Conservation (phyloP, 2,113 vertebrate species). For the Acrocephalus arundinaceus region DNA sequence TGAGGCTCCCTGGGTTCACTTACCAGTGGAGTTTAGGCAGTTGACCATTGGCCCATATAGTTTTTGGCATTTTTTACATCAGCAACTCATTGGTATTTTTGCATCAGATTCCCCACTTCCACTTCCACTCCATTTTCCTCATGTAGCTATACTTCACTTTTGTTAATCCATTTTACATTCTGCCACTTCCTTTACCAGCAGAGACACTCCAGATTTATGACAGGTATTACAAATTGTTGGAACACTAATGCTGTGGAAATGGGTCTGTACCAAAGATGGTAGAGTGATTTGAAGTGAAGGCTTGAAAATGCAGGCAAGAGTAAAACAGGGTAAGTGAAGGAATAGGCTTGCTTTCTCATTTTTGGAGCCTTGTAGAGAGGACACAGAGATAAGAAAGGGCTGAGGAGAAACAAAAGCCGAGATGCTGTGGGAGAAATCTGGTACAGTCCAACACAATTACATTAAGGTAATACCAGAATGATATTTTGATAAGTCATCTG, state of each 20-base stretch:
- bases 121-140: not conserved
- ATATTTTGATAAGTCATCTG: not conserved
- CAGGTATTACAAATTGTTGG: not conserved
- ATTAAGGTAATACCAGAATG: not conserved
- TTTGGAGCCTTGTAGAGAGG: not conserved
- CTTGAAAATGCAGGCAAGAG: not conserved
- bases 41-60: not conserved
- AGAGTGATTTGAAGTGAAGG: not conserved
- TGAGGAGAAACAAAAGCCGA: not conserved
- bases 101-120: not conserved
- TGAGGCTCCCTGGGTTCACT: fast-evolving
- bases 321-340: not conserved
- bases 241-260: not conserved
- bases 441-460: not conserved
- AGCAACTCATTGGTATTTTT: fast-evolving
- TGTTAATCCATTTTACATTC: not conserved
- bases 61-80: not conserved
- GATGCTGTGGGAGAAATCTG: not conserved
- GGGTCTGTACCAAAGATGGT: not conserved
- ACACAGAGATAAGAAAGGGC: not conserved
- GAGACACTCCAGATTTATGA: not conserved
- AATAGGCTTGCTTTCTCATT: not conserved
- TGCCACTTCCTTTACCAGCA: not conserved
- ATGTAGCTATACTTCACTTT: not conserved
- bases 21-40: fast-evolving